phyloP scores from a whole-genome alignment of 2,797 vertebrate genomes.

The Bryconaethiops microstoma region DNA sequence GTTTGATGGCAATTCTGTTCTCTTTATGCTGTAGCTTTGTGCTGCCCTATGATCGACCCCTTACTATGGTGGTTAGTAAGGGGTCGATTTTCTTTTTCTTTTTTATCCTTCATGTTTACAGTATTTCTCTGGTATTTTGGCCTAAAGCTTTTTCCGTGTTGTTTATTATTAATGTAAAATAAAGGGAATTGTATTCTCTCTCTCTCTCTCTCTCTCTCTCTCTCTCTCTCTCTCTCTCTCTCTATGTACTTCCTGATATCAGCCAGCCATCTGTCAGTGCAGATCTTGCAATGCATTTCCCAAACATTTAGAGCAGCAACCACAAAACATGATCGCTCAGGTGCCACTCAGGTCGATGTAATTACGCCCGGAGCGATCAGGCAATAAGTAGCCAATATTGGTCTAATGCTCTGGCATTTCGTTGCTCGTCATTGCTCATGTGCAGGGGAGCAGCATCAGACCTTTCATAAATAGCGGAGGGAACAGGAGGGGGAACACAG shows the following conservation, averaged over 20 bases:
- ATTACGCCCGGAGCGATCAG: neutral
- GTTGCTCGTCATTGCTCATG: slow-evolving; percentile 3
- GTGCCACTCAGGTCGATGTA: slow-evolving; percentile 11
- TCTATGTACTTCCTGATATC: neutral
- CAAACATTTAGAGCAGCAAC: neutral
- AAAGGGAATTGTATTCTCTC: neutral
- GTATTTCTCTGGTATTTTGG: neutral
- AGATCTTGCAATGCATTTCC: neutral
- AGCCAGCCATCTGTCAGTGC: neutral
- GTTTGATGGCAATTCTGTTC: no score
- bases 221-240: neutral
- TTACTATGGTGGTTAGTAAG: no score
- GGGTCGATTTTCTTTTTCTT: no score
- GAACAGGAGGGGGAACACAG: neutral
- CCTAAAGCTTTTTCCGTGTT: neutral
- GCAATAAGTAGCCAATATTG: slow-evolving; percentile 19
- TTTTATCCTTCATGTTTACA: neutral
- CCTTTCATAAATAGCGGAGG: neutral
- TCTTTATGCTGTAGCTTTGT: no score
- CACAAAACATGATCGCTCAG: neutral
- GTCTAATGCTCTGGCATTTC: slow-evolving; percentile 20
- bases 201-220: no score
- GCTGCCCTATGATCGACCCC: no score
- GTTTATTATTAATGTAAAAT: neutral
- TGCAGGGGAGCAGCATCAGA: slow-evolving; percentile 16